Evolutionary conservation across 2,797 vertebrate genomes (phyloP), one percentile per base, ranked within the genome.

Genomic region (Bufotes viridis): DNA sequence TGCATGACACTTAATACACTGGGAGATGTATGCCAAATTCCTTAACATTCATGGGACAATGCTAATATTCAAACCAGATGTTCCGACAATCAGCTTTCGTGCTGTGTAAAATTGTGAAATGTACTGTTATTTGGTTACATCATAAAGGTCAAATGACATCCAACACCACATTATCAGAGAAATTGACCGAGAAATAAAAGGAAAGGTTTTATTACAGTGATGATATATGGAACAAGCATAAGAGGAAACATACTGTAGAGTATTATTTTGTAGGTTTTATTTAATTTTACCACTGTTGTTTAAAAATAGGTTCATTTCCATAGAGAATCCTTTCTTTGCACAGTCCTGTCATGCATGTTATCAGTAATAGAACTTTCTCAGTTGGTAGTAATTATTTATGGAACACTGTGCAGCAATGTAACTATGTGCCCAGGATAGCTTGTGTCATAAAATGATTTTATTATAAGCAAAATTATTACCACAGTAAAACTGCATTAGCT

Each of bases 71-170:
- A 78, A 26, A 57, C 24, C 76, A 78, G 53, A 78, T 78, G 76
- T 26, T n/a, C n/a, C n/a, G 7, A 58, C 76, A 58, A 57, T 78
- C 13, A 26, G 75, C 75, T 55, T 78, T 78, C 42, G 51, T 78
- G 13, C 75, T 24, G 51, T 78, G 51, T 55, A 55, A 78, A 78
- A 78, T 55, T 53, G 75, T 78, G 49, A 78, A 78, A 55, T 26
- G 13, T 24, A 78, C 51, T 55, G 14, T 78, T 78, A 78, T 26
- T 55, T 78, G 7, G 75, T 55, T 78, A 78, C 51, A 78, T 78
- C 75, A 78, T 53, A 53, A 13, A 58, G 51, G 53, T 78, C 75
- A 78, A 78, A 78, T 55, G 53, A 78, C 13, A 57, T 78, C n/a
- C 53, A 78, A 26, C 51, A 78, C 53, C n/a, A 15, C 53, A 78